Percentiles rank a stretch among this genome's conserved stretches.
Evolutionary conservation across 2,113 vertebrate genomes (phyloP).

Genomic region (Otocyon megalotis): DNA sequence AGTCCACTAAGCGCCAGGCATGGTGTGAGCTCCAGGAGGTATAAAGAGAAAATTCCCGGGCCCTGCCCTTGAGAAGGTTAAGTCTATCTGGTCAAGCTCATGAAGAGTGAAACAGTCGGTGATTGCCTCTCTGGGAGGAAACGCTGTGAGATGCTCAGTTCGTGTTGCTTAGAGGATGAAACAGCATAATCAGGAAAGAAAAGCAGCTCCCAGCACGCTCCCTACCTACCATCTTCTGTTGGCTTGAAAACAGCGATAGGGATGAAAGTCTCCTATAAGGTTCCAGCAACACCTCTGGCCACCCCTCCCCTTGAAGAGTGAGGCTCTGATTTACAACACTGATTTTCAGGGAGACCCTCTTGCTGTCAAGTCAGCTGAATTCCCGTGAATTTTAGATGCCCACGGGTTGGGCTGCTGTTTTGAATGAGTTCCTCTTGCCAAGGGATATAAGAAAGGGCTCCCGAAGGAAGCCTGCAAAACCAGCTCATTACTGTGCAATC

Average conservation of each 20-base stretch:
- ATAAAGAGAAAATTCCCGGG: background rate
- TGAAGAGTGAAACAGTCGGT: background rate
- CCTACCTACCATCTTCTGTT: slow-evolving; percentile 56
- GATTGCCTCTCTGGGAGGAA: slow-evolving; percentile 37
- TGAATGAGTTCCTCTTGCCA: slow-evolving; percentile 69
- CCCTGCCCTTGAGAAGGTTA: background rate
- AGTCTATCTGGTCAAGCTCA: slow-evolving; percentile 43
- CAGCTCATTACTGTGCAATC: slow-evolving; percentile 81
- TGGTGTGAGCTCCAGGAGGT: background rate
- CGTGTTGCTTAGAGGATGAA: slow-evolving; percentile 43
- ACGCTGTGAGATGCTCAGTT: background rate
- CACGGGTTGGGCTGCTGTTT: slow-evolving; percentile 70
- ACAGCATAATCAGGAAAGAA: slow-evolving; percentile 62
- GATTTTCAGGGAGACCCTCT: slow-evolving; percentile 75
- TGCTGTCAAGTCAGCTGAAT: slow-evolving; percentile 80
- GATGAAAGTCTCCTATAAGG: slow-evolving; percentile 49
- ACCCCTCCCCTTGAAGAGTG: slow-evolving; percentile 9
- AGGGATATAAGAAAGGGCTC: slow-evolving; percentile 72
- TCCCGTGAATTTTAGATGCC: slow-evolving; percentile 72
- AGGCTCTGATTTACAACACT: slow-evolving; percentile 72
- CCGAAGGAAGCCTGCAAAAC: slow-evolving; percentile 76
- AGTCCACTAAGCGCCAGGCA: background rate
- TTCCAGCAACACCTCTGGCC: slow-evolving; percentile 62
- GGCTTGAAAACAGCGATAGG: slow-evolving; percentile 42
- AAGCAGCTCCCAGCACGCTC: slow-evolving; percentile 41